Evolutionary conservation across 2,113 vertebrate species (phyloP).

Genomic region (Dendropsophus ebraccatus): DNA sequence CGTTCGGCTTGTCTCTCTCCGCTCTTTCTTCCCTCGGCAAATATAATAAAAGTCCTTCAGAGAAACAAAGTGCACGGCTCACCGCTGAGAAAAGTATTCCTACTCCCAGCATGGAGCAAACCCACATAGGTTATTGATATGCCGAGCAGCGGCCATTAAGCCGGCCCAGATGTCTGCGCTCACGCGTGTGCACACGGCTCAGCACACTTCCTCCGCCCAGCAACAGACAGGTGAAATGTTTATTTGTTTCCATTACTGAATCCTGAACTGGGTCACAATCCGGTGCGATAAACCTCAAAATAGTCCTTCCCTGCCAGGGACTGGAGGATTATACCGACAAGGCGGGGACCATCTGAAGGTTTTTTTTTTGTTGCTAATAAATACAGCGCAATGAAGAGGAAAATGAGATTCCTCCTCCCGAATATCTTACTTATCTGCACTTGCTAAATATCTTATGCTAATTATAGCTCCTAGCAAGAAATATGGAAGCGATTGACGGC

Average conservation of each 20-base stretch:
- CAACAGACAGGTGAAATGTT: neutral
- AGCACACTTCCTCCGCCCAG: neutral
- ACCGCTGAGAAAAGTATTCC: constrained; percentile 24
- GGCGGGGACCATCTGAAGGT: neutral
- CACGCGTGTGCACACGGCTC: neutral
- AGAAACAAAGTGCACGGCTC: neutral
- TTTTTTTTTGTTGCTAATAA: neutral
- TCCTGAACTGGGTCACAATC: neutral
- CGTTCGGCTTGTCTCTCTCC: neutral
- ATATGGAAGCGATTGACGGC: neutral
- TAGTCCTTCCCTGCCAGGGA: neutral
- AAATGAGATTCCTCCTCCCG: constrained; percentile 32
- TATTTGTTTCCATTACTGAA: constrained; percentile 7
- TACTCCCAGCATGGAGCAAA: neutral
- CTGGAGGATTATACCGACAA: neutral
- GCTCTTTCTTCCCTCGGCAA: neutral
- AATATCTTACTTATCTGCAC: constrained; percentile 14
- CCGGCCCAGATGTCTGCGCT: neutral
- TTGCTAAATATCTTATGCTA: constrained; percentile 25
- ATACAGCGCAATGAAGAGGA: neutral
- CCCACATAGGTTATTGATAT: constrained; percentile 26
- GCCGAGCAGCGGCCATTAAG: neutral
- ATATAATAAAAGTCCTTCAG: constrained; percentile 27
- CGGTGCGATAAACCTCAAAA: neutral
- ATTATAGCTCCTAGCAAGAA: constrained; percentile 24